Conservation (phyloP, 2,888 invertebrate genomes). For the Tanypteryx hageni region DNA sequence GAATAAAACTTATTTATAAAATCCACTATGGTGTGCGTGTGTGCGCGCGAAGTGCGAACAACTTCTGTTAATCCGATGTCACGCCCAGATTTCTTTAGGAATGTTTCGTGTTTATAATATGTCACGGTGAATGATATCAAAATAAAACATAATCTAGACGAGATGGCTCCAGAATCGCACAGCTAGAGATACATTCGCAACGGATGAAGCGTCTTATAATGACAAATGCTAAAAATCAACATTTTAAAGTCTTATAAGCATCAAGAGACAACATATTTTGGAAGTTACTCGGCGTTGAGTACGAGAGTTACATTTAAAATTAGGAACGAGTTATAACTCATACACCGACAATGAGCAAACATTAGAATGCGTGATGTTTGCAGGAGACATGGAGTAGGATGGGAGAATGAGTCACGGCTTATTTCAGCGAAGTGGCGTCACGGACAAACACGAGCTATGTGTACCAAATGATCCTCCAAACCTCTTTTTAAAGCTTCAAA, state of each 20-base stretch:
- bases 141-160: too few species aligned
- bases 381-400: not conserved
- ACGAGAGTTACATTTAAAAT: not conserved
- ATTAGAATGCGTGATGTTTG: slow-evolving; percentile 9
- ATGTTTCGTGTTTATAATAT: too few species aligned
- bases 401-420: not conserved
- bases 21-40: too few species aligned
- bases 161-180: too few species aligned
- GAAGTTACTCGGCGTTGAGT: not conserved
- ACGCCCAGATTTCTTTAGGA: too few species aligned
- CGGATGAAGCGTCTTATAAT: not conserved
- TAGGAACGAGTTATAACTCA: not conserved
- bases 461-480: not conserved
- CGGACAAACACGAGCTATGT: not conserved
- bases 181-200: too few species aligned
- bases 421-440: not conserved
- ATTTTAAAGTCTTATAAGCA: not conserved
- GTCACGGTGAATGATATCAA: too few species aligned
- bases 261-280: not conserved
- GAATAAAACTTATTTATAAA: too few species aligned
- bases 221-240: slow-evolving; percentile 3
- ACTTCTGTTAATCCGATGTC: too few species aligned
- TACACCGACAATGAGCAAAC: not conserved
- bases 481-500: too few species aligned
- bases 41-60: too few species aligned